Conservation (phyloP, 1,140 invertebrate genomes). For the Rhopalosiphum maidis region DNA sequence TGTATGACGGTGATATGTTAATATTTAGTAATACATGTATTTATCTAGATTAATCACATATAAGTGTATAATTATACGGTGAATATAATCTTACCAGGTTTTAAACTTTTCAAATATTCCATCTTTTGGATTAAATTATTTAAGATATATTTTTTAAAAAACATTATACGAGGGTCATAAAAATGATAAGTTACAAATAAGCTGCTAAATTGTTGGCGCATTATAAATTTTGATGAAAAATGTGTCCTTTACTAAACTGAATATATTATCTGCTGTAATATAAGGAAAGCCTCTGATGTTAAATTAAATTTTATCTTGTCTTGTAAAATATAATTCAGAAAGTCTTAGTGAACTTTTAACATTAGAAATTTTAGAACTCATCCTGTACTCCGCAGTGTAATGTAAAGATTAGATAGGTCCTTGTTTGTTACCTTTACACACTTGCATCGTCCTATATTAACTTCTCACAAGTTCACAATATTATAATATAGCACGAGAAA, state of each 20-base stretch:
- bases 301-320: constrained; percentile 26
- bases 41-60: neutral
- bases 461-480: neutral
- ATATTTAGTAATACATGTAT: neutral
- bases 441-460: neutral
- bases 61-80: neutral
- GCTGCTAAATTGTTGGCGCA: neutral
- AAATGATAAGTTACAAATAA: constrained; percentile 18
- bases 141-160: neutral
- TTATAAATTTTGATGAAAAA: constrained; percentile 18
- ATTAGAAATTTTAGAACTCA: constrained; percentile 13
- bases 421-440: neutral
- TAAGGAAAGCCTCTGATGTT: neutral
- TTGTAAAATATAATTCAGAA: constrained; percentile 17
- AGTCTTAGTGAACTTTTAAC: constrained; percentile 36
- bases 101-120: neutral
- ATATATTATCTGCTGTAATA: neutral
- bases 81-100: neutral
- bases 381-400: neutral
- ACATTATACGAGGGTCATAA: neutral
- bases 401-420: constrained; percentile 6
- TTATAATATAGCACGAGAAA: neutral
- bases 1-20: neutral
- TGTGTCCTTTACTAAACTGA: neutral
- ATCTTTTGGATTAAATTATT: neutral